Conservation (phyloP, 2,113 vertebrate species). For the Ranitomeya variabilis region DNA sequence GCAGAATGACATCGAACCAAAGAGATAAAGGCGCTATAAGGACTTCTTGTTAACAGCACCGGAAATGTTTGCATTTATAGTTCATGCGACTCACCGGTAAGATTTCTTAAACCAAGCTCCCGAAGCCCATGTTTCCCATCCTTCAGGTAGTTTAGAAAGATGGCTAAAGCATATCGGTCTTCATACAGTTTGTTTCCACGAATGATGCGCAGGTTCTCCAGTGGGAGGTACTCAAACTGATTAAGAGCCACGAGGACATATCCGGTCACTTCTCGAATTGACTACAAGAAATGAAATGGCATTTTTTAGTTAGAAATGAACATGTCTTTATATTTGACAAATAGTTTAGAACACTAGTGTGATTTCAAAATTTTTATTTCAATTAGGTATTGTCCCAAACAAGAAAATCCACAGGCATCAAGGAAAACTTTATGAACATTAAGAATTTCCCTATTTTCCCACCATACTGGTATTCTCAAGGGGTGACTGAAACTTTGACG, state of each 20-base stretch:
- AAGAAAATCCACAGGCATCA: not conserved
- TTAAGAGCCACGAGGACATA: constrained; percentile 97
- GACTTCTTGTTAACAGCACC: not conserved
- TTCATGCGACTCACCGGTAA: constrained; percentile 80
- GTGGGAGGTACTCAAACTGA: constrained; percentile 92
- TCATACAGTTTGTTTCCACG: constrained; percentile 95
- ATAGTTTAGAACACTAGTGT: not conserved
- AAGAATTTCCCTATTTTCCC: not conserved
- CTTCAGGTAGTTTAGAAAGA: constrained; percentile 97
- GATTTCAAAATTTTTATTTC: not conserved
- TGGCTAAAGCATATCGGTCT: constrained; percentile 87
- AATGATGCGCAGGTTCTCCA: constrained; percentile 95
- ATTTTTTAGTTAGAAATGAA: not conserved
- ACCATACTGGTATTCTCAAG: not conserved
- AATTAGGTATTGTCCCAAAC: not conserved
- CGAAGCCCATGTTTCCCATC: constrained; percentile 89
- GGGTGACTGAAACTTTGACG: too few relatives aligned
- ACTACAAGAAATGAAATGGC: constrained; percentile 74
- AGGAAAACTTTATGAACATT: not conserved
- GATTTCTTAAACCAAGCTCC: constrained; percentile 90
- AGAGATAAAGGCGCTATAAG: not conserved
- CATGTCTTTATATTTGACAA: not conserved
- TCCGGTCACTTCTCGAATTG: constrained; percentile 94
- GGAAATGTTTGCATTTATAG: not conserved
- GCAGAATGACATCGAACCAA: not conserved